A percentile compares a stretch with the other conserved stretches of the same genome.
These are phyloP conservation scores for Cabera pusaria DNA, from an alignment of 2,888 invertebrate genomes.

Conservation along the genomic window DNA sequence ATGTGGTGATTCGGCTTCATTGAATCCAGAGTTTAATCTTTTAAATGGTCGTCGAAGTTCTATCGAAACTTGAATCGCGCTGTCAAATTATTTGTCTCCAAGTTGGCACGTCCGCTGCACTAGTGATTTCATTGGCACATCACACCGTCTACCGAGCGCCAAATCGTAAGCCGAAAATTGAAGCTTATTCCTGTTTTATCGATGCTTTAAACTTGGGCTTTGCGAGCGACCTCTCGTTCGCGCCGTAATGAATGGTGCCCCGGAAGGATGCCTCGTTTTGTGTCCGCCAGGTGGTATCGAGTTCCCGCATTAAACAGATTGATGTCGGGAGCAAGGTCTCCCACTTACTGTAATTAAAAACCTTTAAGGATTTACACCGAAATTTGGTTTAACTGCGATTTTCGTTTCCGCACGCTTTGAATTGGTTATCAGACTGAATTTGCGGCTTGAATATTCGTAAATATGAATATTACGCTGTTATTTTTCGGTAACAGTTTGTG, in stretches of 20 bases:
- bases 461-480: too few species aligned
- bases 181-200: conserved; percentile 43
- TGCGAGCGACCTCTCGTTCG: conserved; percentile 38
- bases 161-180: conserved; percentile 47
- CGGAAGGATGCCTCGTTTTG: conserved; percentile 43
- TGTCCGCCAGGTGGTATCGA: conserved; percentile 31
- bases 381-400: conserved; percentile 50
- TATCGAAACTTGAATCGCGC: conserved; percentile 23
- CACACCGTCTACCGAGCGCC: conserved; percentile 34
- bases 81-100: conserved; percentile 33
- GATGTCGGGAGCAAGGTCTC: conserved; percentile 49
- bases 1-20: conserved; percentile 28
- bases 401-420: conserved; percentile 44
- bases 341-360: conserved; percentile 78
- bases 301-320: conserved; percentile 68
- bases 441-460: too few species aligned
- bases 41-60: conserved; percentile 27
- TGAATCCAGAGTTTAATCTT: conserved; percentile 31
- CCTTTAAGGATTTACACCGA: conserved; percentile 66
- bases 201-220: conserved; percentile 37
- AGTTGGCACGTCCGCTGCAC: conserved; percentile 37
- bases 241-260: conserved; percentile 52
- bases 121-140: conserved; percentile 39
- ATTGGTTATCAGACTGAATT: conserved; percentile 37
- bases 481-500: too few species aligned